Evolutionary conservation across 2,797 vertebrate species (phyloP).

Genomic region (Pipistrellus pipistrellus): DNA sequence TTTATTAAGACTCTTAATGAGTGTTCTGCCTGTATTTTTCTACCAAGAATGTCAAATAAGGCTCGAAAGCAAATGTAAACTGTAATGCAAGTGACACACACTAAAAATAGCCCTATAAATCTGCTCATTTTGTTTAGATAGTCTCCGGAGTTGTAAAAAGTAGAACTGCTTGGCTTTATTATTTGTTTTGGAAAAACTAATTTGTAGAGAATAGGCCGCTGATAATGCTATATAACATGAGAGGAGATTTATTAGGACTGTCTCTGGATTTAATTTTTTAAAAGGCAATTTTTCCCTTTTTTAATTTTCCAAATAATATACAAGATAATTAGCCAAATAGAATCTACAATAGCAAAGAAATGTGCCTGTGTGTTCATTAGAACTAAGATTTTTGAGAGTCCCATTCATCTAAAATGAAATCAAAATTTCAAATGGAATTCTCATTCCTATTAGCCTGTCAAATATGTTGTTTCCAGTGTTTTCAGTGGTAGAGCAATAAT

Average conservation of each 20-base stretch:
- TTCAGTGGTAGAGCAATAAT: slow-evolving; percentile 74
- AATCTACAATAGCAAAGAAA: slow-evolving; percentile 15
- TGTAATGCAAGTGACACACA: slow-evolving; percentile 84
- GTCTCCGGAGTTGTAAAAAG: slow-evolving; percentile 87
- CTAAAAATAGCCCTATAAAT: slow-evolving; percentile 88
- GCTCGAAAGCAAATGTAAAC: slow-evolving; percentile 87
- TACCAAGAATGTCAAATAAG: slow-evolving; percentile 87
- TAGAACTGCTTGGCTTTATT: slow-evolving; percentile 84
- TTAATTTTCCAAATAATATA: slow-evolving; percentile 50
- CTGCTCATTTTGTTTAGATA: slow-evolving; percentile 89
- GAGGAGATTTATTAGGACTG: slow-evolving; percentile 77
- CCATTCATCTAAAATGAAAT: slow-evolving; percentile 76
- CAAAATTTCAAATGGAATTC: slow-evolving; percentile 74
- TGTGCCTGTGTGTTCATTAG: slow-evolving; percentile 51
- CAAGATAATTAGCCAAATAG: slow-evolving; percentile 25
- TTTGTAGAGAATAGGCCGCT: slow-evolving; percentile 82
- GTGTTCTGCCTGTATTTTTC: slow-evolving; percentile 86
- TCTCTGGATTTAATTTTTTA: slow-evolving; percentile 73
- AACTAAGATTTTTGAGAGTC: slow-evolving; percentile 63
- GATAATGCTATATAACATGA: slow-evolving; percentile 80
- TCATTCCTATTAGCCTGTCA: slow-evolving; percentile 77
- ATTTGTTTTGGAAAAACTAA: slow-evolving; percentile 86
- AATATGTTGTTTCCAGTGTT: slow-evolving; percentile 75
- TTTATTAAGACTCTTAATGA: slow-evolving; percentile 91
- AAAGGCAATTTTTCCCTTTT: slow-evolving; percentile 24